Conservation (phyloP, 2,888 invertebrate species). For the Eristalinus sepulchralis region DNA sequence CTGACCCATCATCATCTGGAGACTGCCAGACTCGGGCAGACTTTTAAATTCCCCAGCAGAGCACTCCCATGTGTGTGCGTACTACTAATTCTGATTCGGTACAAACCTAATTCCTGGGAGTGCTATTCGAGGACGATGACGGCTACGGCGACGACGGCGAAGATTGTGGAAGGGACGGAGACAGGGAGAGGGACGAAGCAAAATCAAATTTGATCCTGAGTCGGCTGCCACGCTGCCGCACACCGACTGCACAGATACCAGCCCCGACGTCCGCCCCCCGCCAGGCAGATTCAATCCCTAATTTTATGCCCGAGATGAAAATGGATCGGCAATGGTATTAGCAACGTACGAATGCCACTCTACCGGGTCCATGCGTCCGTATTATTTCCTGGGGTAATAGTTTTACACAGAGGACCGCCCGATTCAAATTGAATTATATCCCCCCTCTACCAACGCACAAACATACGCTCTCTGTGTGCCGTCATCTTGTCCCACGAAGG, state of each 20-base stretch:
- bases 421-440: constrained; percentile 68
- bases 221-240: constrained; percentile 21
- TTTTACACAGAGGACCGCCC: constrained; percentile 62
- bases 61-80: constrained; percentile 41
- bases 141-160: neutral
- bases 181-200: no score
- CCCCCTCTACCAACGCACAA: constrained; percentile 7
- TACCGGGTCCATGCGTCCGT: constrained; percentile 26
- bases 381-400: constrained; percentile 64
- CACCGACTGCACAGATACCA: constrained; percentile 3
- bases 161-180: neutral
- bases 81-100: constrained; percentile 62
- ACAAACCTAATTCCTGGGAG: constrained; percentile 69
- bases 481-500: constrained; percentile 53
- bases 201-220: constrained; percentile 65
- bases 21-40: neutral
- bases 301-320: constrained; percentile 62
- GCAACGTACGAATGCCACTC: constrained; percentile 33
- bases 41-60: constrained; percentile 27
- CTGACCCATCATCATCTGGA: constrained; percentile 30
- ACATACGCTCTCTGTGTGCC: constrained; percentile 46
- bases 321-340: constrained; percentile 64
- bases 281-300: constrained; percentile 46
- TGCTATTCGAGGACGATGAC: constrained; percentile 32
- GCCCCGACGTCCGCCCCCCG: neutral